Evolutionary conservation across 2,113 vertebrate genomes (phyloP), one percentile per base, ranked within the genome.

Genomic region (Ariopsis seemanni): DNA sequence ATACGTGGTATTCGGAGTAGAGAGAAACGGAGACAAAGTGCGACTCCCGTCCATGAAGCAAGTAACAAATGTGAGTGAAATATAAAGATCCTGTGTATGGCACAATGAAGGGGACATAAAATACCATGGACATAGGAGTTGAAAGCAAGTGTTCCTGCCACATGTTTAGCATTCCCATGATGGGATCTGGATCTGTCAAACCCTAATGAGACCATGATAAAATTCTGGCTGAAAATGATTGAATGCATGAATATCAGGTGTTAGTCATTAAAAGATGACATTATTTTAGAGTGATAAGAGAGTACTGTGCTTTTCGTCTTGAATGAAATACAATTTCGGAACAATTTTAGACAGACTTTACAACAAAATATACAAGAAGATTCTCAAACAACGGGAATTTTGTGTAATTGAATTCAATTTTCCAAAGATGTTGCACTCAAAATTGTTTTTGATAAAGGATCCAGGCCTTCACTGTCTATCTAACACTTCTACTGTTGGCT

Each of bases 1-100:
- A 6, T 95, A 95, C 1, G 93, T 96, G 42, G 91, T 94, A 90
- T 96, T 96, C 81, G 95, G 95, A 83, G 91, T 96, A 20, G 92
- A 92, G 84, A 82, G 89, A 14, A 91, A 95, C 75, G 91, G 92
- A 2, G 91, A 94, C 71, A 95, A 93, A 93, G 92, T 65, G 30
- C 91, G 94, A 82, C 63, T 95, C 5, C 89, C 93, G 0, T 86
- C 90, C 11, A 88, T 95, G 80, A 95, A 95, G 90, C 92, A 94
- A 88, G 85, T 95, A 53, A 93, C 90, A 18, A n/a, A 95, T 2
- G 95, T 96, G 83, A 95, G 94, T 93, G 11, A 62, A 34, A 74
- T 53, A 22, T 63, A 57, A 7, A 75, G 48, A 11, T 50, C 5
- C 25, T 57, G 5, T 30, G 4, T 25, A 20, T 60, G 25, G 27